Conservation (phyloP, 2,888 invertebrate species). For the Acronicta psi region DNA sequence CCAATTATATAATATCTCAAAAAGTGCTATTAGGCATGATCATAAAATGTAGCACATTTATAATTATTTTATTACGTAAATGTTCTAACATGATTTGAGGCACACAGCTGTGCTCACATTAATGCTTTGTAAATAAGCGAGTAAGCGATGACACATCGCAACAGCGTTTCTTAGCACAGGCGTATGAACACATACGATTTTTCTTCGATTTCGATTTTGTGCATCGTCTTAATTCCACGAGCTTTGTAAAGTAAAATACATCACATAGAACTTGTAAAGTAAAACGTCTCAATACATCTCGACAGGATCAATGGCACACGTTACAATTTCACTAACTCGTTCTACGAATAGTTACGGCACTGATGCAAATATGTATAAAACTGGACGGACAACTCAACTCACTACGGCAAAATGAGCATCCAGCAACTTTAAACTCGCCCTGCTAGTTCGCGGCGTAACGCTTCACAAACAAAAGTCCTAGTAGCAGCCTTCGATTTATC, state of each 20-base stretch:
- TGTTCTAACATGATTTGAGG: conserved; percentile 19
- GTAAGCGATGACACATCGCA: conserved; percentile 43
- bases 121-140: conserved; percentile 28
- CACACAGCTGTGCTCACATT: conserved; percentile 22
- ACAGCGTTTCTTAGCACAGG: conserved; percentile 39
- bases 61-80: conserved; percentile 26
- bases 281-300: conserved; percentile 28
- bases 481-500: conserved; percentile 80
- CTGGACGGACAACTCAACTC: conserved; percentile 89
- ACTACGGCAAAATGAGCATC: conserved; percentile 87
- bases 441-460: conserved; percentile 59
- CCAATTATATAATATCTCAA: conserved; percentile 33
- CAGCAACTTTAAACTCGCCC: conserved; percentile 73
- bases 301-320: conserved; percentile 45
- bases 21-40: conserved; percentile 39
- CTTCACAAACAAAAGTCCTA: conserved; percentile 68
- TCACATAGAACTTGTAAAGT: conserved; percentile 16
- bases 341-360: conserved; percentile 64
- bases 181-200: conserved; percentile 38
- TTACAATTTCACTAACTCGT: conserved; percentile 62
- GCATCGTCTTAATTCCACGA: conserved; percentile 18
- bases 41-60: conserved; percentile 30
- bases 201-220: conserved; percentile 16
- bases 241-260: conserved; percentile 23
- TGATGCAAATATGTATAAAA: conserved; percentile 86